A percentile compares a stretch with the other conserved stretches of the same genome.
These are phyloP conservation scores for Ostrea denselamellosa DNA, from an alignment of 1,140 invertebrate species.

Conservation along the genomic window DNA sequence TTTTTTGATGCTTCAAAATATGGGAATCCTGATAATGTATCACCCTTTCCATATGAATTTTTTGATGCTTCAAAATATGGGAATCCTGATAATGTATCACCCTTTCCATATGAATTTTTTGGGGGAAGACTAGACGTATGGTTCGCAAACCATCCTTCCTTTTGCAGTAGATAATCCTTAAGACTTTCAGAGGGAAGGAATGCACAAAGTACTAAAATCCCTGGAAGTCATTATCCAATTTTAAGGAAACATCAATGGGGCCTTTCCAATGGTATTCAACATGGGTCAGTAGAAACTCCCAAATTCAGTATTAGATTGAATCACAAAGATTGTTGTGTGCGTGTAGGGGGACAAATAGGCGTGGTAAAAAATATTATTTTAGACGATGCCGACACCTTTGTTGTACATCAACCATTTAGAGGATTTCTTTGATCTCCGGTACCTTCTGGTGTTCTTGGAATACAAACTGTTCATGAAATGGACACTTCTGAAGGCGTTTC, in stretches of 20 bases:
- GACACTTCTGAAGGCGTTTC: neutral
- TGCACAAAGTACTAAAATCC: neutral
- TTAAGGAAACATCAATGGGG: neutral
- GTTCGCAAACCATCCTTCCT: conserved; percentile 50
- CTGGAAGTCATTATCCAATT: conserved; percentile 8
- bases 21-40: too few species aligned
- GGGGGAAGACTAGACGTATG: conserved; percentile 76
- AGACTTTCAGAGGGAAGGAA: conserved; percentile 37
- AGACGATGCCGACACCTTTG: neutral
- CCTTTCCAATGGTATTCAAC: neutral
- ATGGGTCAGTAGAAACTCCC: neutral
- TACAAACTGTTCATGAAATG: conserved; percentile 6
- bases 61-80: too few species aligned
- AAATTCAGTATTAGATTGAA: neutral
- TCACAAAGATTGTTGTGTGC: conserved; percentile 28
- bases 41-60: too few species aligned
- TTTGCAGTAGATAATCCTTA: conserved; percentile 15
- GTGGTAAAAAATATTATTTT: conserved; percentile 16
- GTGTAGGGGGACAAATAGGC: neutral
- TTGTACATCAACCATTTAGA: conserved; percentile 17
- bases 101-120: conserved; percentile 79
- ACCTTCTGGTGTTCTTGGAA: neutral
- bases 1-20: too few species aligned
- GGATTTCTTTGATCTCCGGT: conserved; percentile 13
- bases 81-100: too few species aligned